Evolutionary conservation across 2,888 invertebrate genomes (phyloP).

Genomic region (Syritta pipiens): DNA sequence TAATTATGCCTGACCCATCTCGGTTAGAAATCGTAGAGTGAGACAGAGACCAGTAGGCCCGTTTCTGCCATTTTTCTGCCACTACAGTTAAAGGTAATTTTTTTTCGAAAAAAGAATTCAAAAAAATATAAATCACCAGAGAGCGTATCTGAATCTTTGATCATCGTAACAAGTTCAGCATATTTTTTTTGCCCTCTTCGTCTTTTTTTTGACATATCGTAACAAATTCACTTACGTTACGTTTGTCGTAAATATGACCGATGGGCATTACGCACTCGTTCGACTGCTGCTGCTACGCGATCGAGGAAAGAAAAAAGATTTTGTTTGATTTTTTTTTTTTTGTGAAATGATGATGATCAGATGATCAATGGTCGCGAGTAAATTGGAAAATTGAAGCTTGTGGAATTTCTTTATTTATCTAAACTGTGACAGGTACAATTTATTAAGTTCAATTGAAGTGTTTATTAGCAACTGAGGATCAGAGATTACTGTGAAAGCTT

Average conservation of each 20-base stretch:
- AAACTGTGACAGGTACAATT: slow-evolving; percentile 56
- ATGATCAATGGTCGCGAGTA: slow-evolving; percentile 52
- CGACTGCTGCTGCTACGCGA: slow-evolving; percentile 31
- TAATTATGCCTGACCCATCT: no score
- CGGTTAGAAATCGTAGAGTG: no score
- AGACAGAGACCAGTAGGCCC: no score
- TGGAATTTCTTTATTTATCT: slow-evolving; percentile 60
- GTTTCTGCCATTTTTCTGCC: background rate
- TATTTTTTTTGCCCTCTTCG: slow-evolving; percentile 3
- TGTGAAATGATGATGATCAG: slow-evolving; percentile 41
- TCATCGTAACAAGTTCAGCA: slow-evolving; percentile 20
- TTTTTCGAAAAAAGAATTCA: slow-evolving; percentile 15
- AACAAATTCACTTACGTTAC: slow-evolving; percentile 51
- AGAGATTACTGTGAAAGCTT: slow-evolving; percentile 21
- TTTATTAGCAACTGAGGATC: slow-evolving; percentile 34
- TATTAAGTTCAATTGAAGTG: slow-evolving; percentile 55
- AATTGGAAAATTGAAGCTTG: slow-evolving; percentile 7
- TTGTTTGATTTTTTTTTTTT: slow-evolving; percentile 11
- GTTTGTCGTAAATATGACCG: slow-evolving; percentile 63
- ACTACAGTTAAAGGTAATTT: slow-evolving; percentile 22
- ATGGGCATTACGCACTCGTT: slow-evolving; percentile 41
- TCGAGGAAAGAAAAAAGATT: slow-evolving; percentile 42
- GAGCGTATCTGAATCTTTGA: slow-evolving; percentile 39
- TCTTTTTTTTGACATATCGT: slow-evolving; percentile 50
- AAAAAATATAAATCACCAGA: slow-evolving; percentile 33